Conservation (phyloP, 2,113 vertebrate genomes). For the Brienomyrus brachyistius region DNA sequence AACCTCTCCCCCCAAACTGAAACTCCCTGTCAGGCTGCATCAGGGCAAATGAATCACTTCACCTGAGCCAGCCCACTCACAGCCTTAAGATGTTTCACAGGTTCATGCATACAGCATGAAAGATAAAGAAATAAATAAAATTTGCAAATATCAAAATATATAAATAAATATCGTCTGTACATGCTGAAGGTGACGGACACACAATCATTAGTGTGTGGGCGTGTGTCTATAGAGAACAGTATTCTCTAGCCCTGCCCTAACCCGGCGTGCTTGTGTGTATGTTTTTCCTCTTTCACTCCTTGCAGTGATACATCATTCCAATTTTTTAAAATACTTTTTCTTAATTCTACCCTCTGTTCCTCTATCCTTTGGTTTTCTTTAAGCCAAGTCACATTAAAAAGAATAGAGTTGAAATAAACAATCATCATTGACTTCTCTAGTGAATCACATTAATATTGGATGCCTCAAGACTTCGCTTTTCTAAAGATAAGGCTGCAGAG, state of each 20-base stretch:
- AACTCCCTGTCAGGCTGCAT: neutral
- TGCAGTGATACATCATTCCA: neutral
- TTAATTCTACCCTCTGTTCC: slow-evolving; percentile 13
- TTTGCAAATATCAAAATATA: slow-evolving; percentile 13
- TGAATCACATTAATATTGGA: neutral
- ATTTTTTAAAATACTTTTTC: slow-evolving; percentile 5
- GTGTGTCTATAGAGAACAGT: neutral
- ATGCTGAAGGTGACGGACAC: slow-evolving; percentile 6
- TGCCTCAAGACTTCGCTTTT: neutral
- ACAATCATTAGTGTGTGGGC: neutral
- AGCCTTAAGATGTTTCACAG: neutral
- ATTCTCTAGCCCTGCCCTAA: neutral
- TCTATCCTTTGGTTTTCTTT: neutral
- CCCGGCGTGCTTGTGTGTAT: neutral
- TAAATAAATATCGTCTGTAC: slow-evolving; percentile 20
- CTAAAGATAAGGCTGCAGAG: neutral
- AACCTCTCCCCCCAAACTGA: neutral
- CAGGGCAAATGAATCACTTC: neutral
- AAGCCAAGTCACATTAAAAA: neutral
- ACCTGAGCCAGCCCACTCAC: neutral
- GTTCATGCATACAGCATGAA: slow-evolving; percentile 8
- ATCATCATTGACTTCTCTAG: neutral
- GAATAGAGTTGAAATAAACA: neutral
- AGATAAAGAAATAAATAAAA: slow-evolving; percentile 17
- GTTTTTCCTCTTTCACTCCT: neutral